Evolutionary conservation across 92 coral and sea anemone species (phyloP).

Genomic region (Phenganax marumi): DNA sequence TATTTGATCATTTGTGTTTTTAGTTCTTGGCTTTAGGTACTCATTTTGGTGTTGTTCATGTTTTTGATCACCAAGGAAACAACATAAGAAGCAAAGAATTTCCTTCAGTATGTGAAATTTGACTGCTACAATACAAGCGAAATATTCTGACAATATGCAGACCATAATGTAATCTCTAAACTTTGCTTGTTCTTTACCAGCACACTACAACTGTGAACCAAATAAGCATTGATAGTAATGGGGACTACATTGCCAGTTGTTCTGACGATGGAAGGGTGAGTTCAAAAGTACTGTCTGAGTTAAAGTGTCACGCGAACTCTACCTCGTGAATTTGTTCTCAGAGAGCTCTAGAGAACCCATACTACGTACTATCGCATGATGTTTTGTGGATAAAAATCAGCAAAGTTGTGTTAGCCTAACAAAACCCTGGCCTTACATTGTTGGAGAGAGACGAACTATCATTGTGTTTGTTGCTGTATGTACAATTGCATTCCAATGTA

Average conservation of each 20-base stretch:
- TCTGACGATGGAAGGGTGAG: slow-evolving; percentile 99
- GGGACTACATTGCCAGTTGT: slow-evolving; percentile 96
- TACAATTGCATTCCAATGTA: too few relatives aligned
- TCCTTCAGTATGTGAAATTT: slow-evolving; percentile 75
- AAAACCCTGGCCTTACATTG: too few relatives aligned
- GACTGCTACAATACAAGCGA: too few relatives aligned
- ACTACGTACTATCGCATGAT: too few relatives aligned
- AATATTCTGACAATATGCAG: not conserved
- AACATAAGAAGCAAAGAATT: slow-evolving; percentile 90
- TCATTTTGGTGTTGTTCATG: slow-evolving; percentile 96
- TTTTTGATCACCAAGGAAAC: slow-evolving; percentile 94
- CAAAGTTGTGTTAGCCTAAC: too few relatives aligned
- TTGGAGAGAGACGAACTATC: too few relatives aligned
- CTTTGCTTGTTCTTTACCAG: slow-evolving; percentile 45
- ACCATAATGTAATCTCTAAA: not conserved
- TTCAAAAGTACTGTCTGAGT: not conserved
- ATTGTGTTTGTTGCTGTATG: too few relatives aligned
- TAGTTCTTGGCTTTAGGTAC: slow-evolving; percentile 98
- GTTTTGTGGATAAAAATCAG: too few relatives aligned
- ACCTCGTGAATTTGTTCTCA: not conserved
- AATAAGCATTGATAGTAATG: slow-evolving; percentile 86
- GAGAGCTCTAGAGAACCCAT: too few relatives aligned
- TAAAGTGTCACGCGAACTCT: not conserved
- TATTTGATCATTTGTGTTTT: not conserved
- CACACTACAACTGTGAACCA: slow-evolving; percentile 96